A percentile compares a stretch with the other conserved stretches of the same genome.
These are phyloP conservation scores for Pyralis farinalis DNA, from an alignment of 2,888 invertebrate species.

Conservation along the genomic window DNA sequence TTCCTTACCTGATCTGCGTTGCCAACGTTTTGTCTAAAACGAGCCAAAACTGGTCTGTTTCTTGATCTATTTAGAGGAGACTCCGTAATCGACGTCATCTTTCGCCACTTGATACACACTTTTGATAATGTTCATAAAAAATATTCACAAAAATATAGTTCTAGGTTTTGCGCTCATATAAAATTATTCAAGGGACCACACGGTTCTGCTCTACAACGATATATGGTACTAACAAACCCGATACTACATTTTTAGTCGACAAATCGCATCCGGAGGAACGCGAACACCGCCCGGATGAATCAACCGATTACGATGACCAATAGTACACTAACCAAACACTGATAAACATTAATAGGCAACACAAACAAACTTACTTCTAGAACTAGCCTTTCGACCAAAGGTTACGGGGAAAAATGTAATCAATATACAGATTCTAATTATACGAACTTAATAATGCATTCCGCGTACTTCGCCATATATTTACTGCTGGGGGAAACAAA, in stretches of 20 bases:
- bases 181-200: slow-evolving; percentile 19
- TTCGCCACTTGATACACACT: slow-evolving; percentile 18
- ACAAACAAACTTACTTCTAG: no score
- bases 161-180: slow-evolving; percentile 9
- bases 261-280: slow-evolving; percentile 77
- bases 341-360: slow-evolving; percentile 35
- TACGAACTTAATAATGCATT: slow-evolving; percentile 16
- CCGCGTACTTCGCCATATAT: slow-evolving; percentile 26
- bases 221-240: slow-evolving; percentile 55
- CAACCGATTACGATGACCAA: slow-evolving; percentile 57
- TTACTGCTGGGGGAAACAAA: slow-evolving; percentile 32
- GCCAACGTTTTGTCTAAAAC: slow-evolving; percentile 54
- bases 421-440: slow-evolving; percentile 9
- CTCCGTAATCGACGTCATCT: slow-evolving; percentile 66
- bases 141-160: slow-evolving; percentile 15
- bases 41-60: slow-evolving; percentile 65
- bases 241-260: slow-evolving; percentile 76
- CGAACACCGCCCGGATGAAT: slow-evolving; percentile 59
- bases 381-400: no score
- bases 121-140: slow-evolving; percentile 20
- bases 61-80: slow-evolving; percentile 61
- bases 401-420: neutral
- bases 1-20: slow-evolving; percentile 57
- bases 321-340: slow-evolving; percentile 42
- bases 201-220: slow-evolving; percentile 65